These are phyloP conservation scores for Alcis repandata DNA, from an alignment of 2,888 invertebrate species.

Conservation along the genomic window DNA sequence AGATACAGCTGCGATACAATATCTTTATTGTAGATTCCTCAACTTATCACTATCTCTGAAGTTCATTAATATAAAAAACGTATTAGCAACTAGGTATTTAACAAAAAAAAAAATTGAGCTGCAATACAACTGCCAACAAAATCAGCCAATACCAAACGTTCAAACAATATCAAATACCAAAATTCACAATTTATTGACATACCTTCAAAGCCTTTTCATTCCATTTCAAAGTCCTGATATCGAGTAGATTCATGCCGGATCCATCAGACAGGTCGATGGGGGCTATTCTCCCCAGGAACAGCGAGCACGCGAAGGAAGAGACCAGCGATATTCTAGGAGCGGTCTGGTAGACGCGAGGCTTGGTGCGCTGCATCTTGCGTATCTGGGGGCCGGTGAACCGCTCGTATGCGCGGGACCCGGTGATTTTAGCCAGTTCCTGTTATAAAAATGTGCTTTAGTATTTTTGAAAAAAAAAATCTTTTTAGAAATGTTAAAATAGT, in stretches of 20 bases:
- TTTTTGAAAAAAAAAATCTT: no score
- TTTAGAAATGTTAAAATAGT: no score
- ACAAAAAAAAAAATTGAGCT: no score
- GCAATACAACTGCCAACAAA: neutral
- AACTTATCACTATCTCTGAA: no score
- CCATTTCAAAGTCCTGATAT: constrained; percentile 93
- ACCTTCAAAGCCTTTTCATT: constrained; percentile 90
- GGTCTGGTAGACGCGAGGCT: constrained; percentile 78
- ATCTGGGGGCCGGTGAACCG: constrained; percentile 98
- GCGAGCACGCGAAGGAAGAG: constrained; percentile 96
- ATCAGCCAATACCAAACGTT: neutral
- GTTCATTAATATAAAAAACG: no score
- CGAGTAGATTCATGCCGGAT: constrained; percentile 98
- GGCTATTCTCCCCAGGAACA: constrained; percentile 95
- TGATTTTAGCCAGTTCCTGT: constrained; percentile 91
- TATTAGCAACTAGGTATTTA: no score
- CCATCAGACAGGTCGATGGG: constrained; percentile 97
- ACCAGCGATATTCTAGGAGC: constrained; percentile 96
- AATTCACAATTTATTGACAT: constrained; percentile 26
- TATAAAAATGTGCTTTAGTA: neutral
- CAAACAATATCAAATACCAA: neutral
- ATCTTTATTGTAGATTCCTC: no score
- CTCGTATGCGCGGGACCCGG: constrained; percentile 95
- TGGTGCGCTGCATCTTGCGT: constrained; percentile 92
- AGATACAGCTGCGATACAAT: no score